A percentile compares a stretch with the other conserved stretches of the same genome.
phyloP scores from a whole-genome alignment of 2,797 vertebrate species.

The Brotula barbata region DNA sequence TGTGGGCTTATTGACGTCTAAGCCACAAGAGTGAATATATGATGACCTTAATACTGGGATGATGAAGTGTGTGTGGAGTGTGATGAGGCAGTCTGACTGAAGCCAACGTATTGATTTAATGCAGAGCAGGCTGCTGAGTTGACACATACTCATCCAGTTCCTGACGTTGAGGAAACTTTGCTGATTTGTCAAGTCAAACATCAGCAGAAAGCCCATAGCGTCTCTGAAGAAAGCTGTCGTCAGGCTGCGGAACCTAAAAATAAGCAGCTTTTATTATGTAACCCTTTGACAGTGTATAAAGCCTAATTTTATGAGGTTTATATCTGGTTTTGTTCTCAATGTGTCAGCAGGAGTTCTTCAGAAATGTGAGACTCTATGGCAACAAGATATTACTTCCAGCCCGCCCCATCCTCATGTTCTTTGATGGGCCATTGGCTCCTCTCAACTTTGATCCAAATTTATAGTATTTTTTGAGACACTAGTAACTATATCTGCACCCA shows the following conservation, averaged over 20 bases:
- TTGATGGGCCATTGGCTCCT: too few relatives aligned
- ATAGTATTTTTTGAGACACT: too few relatives aligned
- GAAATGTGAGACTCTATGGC: too few relatives aligned
- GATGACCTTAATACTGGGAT: background rate
- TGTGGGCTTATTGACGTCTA: background rate
- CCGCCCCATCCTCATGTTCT: too few relatives aligned
- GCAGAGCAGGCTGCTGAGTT: constrained; percentile 13
- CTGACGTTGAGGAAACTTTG: constrained; percentile 96
- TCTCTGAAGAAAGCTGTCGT: constrained; percentile 97
- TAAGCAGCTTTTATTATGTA: background rate
- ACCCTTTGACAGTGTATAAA: background rate
- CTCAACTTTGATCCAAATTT: too few relatives aligned
- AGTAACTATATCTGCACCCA: too few relatives aligned
- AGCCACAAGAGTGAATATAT: background rate
- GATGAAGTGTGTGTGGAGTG: background rate
- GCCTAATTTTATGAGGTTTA: too few relatives aligned
- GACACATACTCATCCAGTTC: constrained; percentile 95
- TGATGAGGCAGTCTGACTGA: background rate
- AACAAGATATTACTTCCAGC: too few relatives aligned
- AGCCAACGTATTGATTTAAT: constrained; percentile 17
- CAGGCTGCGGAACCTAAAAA: constrained; percentile 90
- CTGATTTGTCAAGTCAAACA: constrained; percentile 95
- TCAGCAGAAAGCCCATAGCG: constrained; percentile 96
- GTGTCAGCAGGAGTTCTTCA: too few relatives aligned
- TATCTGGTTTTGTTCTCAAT: too few relatives aligned